These are phyloP conservation scores for Microtus oregoni DNA, from an alignment of 2,113 vertebrate genomes.

Conservation along the genomic window DNA sequence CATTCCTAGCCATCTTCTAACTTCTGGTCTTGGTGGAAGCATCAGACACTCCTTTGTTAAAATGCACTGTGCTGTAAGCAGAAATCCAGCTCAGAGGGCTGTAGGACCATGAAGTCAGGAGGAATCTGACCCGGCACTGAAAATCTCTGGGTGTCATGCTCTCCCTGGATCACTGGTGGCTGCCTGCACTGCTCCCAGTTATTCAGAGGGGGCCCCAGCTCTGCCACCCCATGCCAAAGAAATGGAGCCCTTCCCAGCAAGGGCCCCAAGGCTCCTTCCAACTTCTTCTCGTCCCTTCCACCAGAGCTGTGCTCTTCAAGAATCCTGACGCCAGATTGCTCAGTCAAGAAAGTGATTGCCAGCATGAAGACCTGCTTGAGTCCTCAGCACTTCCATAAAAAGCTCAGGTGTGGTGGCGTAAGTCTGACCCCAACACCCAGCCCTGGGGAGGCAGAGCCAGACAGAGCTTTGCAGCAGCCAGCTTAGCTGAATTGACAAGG, in stretches of 20 bases:
- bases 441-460: not conserved
- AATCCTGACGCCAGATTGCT: not conserved
- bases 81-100: not conserved
- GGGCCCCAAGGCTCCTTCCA: rapidly evolving
- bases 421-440: not conserved
- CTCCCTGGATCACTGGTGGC: rapidly evolving
- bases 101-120: not conserved
- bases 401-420: rapidly evolving
- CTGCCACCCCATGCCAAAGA: not conserved
- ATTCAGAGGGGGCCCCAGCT: not conserved
- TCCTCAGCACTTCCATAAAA: not conserved
- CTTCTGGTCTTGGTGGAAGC: not conserved
- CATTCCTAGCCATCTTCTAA: not conserved
- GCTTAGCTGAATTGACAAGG: not conserved
- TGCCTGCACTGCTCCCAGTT: not conserved
- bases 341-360: not conserved
- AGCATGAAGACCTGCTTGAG: no score
- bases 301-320: not conserved
- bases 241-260: rapidly evolving
- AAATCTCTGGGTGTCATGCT: rapidly evolving
- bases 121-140: not conserved
- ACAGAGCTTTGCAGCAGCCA: not conserved
- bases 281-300: not conserved
- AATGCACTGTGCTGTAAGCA: not conserved
- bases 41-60: not conserved